Evolutionary conservation across 2,888 invertebrate species (phyloP).

Genomic region (Cheilosia grossa): DNA sequence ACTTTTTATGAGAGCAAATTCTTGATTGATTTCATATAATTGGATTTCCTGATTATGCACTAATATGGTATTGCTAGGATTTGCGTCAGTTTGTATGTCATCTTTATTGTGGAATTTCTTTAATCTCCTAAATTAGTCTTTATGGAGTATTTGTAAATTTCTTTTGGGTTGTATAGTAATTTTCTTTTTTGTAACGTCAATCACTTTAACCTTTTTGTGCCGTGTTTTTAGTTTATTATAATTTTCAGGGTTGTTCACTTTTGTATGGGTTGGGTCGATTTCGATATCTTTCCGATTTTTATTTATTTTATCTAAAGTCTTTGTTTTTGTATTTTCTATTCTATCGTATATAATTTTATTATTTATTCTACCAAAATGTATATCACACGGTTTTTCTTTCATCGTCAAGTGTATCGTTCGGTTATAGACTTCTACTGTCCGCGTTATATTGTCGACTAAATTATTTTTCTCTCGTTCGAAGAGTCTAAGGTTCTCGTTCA

Average conservation of each 20-base stretch:
- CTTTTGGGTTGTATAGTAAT: background rate
- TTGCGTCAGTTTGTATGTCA: no score
- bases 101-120: background rate
- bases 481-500: background rate
- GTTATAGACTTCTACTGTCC: background rate
- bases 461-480: background rate
- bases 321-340: slow-evolving; percentile 16
- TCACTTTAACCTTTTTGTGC: background rate
- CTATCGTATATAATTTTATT: slow-evolving; percentile 2
- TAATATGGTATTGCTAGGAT: background rate
- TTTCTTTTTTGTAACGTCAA: background rate
- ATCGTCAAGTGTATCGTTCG: background rate
- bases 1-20: slow-evolving; percentile 23
- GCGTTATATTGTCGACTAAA: background rate
- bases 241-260: background rate
- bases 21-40: slow-evolving; percentile 9
- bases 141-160: background rate
- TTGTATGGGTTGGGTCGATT: background rate
- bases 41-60: slow-evolving; percentile 5
- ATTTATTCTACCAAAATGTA: background rate
- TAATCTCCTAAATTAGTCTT: no score
- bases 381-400: background rate
- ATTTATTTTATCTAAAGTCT: background rate
- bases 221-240: background rate
- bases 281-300: slow-evolving; percentile 1